Evolutionary conservation across 1,140 invertebrate genomes (phyloP).

Genomic region (Panagrolaimus sp.): DNA sequence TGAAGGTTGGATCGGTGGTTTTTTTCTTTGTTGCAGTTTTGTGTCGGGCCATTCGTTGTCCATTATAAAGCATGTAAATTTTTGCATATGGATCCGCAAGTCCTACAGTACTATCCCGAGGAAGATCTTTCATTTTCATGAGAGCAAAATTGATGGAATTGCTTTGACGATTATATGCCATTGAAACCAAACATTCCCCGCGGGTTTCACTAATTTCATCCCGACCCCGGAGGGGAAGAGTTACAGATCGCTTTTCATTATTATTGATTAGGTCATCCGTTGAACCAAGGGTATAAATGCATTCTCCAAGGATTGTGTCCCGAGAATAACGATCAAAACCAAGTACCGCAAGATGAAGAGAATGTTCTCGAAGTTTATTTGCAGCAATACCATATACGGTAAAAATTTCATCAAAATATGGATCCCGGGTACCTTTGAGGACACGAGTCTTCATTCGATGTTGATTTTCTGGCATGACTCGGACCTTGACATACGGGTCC

Average conservation of each 20-base stretch:
- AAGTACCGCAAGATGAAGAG: slow-evolving; percentile 81
- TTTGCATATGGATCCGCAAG: slow-evolving; percentile 83
- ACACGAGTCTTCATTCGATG: slow-evolving; percentile 87
- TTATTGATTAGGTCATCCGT: slow-evolving; percentile 36
- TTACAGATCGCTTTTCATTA: slow-evolving; percentile 50
- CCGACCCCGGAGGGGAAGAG: slow-evolving; percentile 48
- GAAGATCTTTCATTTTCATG: slow-evolving; percentile 82
- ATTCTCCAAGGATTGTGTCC: slow-evolving; percentile 93
- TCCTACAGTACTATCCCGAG: slow-evolving; percentile 89
- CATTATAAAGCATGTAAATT: slow-evolving; percentile 90
- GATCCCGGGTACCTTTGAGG: slow-evolving; percentile 80
- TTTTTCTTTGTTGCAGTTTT: slow-evolving; percentile 98
- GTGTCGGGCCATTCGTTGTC: slow-evolving; percentile 94
- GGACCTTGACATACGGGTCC: slow-evolving; percentile 89
- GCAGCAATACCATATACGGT: slow-evolving; percentile 85
- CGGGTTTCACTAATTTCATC: slow-evolving; percentile 48
- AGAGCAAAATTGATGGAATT: slow-evolving; percentile 65
- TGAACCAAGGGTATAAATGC: slow-evolving; percentile 72
- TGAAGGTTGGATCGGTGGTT: slow-evolving; percentile 89
- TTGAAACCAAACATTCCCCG: slow-evolving; percentile 73
- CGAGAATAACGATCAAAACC: slow-evolving; percentile 94
- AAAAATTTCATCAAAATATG: slow-evolving; percentile 90
- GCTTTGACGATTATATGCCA: slow-evolving; percentile 87
- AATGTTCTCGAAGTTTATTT: slow-evolving; percentile 75
- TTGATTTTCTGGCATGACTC: slow-evolving; percentile 85